A percentile compares a stretch with the other conserved stretches of the same genome.
Conservation (phyloP, 2,888 invertebrate species). For the Therioaphis trifolii region DNA sequence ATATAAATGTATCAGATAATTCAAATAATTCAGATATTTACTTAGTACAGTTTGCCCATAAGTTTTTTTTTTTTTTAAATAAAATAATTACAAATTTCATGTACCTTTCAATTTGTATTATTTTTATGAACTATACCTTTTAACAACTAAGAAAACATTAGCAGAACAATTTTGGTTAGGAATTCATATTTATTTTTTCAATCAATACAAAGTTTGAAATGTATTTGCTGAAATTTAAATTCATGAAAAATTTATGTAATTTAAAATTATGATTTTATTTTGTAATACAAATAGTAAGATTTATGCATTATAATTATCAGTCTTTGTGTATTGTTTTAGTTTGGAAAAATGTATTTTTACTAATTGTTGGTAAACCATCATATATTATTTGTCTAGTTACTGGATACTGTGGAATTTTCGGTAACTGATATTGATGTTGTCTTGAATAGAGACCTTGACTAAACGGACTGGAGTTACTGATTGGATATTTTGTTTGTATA, state of each 20-base stretch:
- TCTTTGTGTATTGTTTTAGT: constrained; percentile 61
- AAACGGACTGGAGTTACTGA: constrained; percentile 65
- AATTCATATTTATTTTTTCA: too few species aligned
- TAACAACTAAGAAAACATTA: too few species aligned
- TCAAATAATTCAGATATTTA: too few species aligned
- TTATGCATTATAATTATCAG: constrained; percentile 26
- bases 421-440: constrained; percentile 48
- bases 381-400: constrained; percentile 53
- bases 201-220: not conserved
- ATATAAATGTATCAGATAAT: too few species aligned
- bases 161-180: not conserved
- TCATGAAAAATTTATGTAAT: not conserved
- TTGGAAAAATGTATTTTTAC: constrained; percentile 60
- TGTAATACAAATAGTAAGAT: constrained; percentile 16
- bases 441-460: constrained; percentile 64
- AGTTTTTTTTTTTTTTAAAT: too few species aligned
- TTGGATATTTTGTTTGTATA: constrained; percentile 72
- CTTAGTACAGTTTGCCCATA: not conserved
- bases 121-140: too few species aligned
- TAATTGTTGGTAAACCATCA: constrained; percentile 56
- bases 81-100: too few species aligned
- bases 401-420: constrained; percentile 52
- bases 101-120: too few species aligned
- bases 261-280: constrained; percentile 7
- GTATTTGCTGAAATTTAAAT: not conserved